Conservation (phyloP, 2,888 invertebrate genomes). For the Craniophora ligustri region DNA sequence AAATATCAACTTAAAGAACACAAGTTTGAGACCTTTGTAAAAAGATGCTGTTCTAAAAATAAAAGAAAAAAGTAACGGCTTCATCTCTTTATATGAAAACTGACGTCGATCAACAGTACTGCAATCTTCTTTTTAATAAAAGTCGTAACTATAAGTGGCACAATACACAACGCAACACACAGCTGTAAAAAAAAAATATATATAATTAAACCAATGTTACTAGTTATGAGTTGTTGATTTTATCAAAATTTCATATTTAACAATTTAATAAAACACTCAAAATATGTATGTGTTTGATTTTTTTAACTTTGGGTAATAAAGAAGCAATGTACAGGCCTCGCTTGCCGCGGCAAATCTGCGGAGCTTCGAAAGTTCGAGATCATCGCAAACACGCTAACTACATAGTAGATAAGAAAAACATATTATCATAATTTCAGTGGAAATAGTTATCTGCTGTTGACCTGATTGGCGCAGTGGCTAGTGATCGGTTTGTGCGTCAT, state of each 20-base stretch:
- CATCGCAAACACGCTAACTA: no score
- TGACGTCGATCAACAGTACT: constrained; percentile 17
- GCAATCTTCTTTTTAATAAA: constrained; percentile 13
- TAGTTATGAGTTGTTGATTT: constrained; percentile 28
- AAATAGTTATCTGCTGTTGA: no score
- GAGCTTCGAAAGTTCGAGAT: no score
- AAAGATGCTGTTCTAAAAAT: no score
- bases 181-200: constrained; percentile 10
- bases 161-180: constrained; percentile 32
- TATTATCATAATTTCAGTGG: no score
- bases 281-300: constrained; percentile 7
- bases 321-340: not conserved
- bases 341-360: not conserved
- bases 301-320: not conserved
- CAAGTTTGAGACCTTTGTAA: no score
- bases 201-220: constrained; percentile 14
- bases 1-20: no score
- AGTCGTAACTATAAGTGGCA: constrained; percentile 36
- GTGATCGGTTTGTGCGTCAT: no score
- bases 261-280: constrained; percentile 53
- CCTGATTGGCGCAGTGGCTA: no score
- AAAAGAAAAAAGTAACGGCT: no score
- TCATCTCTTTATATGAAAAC: not conserved
- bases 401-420: no score
- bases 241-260: constrained; percentile 40